Evolutionary conservation across 2,797 vertebrate genomes (phyloP), one percentile per base, ranked within the genome.

Genomic region (Borostomias antarcticus): DNA sequence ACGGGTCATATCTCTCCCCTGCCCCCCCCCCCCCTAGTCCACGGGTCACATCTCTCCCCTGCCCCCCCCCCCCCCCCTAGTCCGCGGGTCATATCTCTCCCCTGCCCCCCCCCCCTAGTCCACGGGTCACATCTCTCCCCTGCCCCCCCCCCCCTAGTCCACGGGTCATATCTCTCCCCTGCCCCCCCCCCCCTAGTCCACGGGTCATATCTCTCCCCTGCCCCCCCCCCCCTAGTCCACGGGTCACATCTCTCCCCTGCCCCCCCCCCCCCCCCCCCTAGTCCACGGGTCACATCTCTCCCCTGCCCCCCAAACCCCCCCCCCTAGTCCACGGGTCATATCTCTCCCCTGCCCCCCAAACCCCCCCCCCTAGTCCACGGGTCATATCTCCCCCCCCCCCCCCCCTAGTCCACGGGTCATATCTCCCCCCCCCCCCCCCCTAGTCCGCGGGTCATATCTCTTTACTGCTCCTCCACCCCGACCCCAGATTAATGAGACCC

Each of bases 401-500:
- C 17, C 68, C 35, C 50, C 4, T 2, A n/a, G 25, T 5, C 51
- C 23, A 37, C 51, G 52, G 54, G 51, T 45, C 15, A 29, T 26
- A n/a, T n/a, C n/a, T n/a, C n/a, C n/a, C n/a, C n/a, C n/a, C n/a
- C n/a, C n/a, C n/a, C n/a, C n/a, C n/a, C n/a, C n/a, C n/a, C n/a
- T n/a, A n/a, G n/a, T 70, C 62, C 47, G 19, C 52, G 64, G 70
- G 58, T 75, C 64, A 66, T 68, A 60, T 70, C 25, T 53, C 64
- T 64, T 59, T 65, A 69, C 66, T 37, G 58, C 73, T 70, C 66
- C 68, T 72, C 70, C 25, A 53, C 35, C 64, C 58, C 52, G 73
- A 66, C 68, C 73, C 64, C 28, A 1, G 64, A 51, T 65, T 66
- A 69, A 81, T 76, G 66, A 56, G 68, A 64, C 64, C 68, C 61